phyloP scores from a whole-genome alignment of 2,113 vertebrate genomes.

The Pardalotus punctatus region DNA sequence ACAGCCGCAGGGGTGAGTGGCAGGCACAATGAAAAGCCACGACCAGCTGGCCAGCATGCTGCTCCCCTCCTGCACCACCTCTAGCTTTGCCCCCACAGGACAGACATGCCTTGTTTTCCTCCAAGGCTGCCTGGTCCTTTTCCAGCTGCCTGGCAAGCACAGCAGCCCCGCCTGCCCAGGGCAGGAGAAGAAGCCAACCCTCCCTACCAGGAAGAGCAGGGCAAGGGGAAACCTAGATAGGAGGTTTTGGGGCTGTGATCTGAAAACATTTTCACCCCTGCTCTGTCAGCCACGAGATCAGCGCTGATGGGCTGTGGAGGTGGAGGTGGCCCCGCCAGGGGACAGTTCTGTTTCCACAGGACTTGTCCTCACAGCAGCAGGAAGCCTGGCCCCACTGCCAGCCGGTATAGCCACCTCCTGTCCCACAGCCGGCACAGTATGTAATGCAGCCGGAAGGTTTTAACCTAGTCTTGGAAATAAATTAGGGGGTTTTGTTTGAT shows the following conservation, averaged over 20 bases:
- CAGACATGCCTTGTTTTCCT: neutral
- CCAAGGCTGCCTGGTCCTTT: neutral
- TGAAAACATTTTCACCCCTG: neutral
- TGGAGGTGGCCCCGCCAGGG: fast-evolving
- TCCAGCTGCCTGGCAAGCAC: neutral
- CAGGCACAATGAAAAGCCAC: neutral
- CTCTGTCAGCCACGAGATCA: neutral
- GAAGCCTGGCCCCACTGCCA: neutral
- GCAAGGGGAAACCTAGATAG: neutral
- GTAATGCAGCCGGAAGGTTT: neutral
- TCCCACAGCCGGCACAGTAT: neutral
- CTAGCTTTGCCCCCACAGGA: neutral
- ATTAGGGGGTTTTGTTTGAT: neutral
- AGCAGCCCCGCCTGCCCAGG: neutral
- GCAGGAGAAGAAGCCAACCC: neutral
- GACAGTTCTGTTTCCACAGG: neutral
- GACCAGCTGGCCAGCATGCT: fast-evolving
- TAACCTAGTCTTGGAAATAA: neutral
- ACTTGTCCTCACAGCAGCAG: neutral
- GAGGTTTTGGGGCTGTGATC: fast-evolving
- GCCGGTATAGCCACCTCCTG: fast-evolving
- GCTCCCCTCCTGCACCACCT: neutral
- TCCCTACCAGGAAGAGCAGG: neutral
- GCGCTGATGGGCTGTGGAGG: fast-evolving
- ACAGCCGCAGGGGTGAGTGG: neutral